Percentiles rank a stretch among this genome's conserved stretches.
phyloP scores from a whole-genome alignment of 1,140 invertebrate genomes.

The Babylonia areolata region DNA sequence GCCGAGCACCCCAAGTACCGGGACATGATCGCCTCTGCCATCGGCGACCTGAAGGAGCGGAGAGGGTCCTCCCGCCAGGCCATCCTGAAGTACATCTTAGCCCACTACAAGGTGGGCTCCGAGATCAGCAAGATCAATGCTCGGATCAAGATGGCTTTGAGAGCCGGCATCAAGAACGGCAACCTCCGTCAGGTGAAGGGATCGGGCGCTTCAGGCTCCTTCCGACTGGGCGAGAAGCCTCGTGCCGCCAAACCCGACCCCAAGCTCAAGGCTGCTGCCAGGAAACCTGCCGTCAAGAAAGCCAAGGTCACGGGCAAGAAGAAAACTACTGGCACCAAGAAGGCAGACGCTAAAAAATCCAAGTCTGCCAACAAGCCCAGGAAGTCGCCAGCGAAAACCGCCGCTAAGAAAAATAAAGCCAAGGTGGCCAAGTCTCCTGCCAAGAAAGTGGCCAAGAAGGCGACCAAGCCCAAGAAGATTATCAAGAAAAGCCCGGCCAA shows the following conservation, averaged over 20 bases:
- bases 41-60: slow-evolving; percentile 58
- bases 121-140: slow-evolving; percentile 66
- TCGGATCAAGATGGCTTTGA: slow-evolving; percentile 68
- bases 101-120: slow-evolving; percentile 69
- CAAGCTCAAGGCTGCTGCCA: slow-evolving; percentile 45
- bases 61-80: slow-evolving; percentile 72
- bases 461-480: slow-evolving; percentile 14
- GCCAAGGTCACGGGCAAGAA: slow-evolving; percentile 48
- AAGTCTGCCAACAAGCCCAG: slow-evolving; percentile 37
- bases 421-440: slow-evolving; percentile 13
- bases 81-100: slow-evolving; percentile 73
- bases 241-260: slow-evolving; percentile 31
- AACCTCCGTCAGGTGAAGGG: slow-evolving; percentile 69
- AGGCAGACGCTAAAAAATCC: neutral
- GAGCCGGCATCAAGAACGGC: slow-evolving; percentile 65
- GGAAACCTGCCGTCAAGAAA: slow-evolving; percentile 39
- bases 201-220: slow-evolving; percentile 72
- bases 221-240: slow-evolving; percentile 66
- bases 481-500: slow-evolving; percentile 39
- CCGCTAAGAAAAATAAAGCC: slow-evolving; percentile 27
- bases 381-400: slow-evolving; percentile 39
- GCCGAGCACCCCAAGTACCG: slow-evolving; percentile 58
- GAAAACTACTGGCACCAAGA: slow-evolving; percentile 17
- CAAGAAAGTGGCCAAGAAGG: slow-evolving; percentile 12
- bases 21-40: slow-evolving; percentile 58